phyloP scores from a whole-genome alignment of 2,113 vertebrate genomes.

The Pan troglodytes region NHGRI_mPanTro3-v2.1_pri NC_072415.2:57791001-57791500 shows the following conservation, averaged over 20 bases:
- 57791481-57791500: background rate
- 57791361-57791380: background rate
- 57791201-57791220: background rate
- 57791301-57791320: background rate
- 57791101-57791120: background rate
- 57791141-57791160: background rate
- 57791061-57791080: background rate
- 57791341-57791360: fast-evolving
- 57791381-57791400: background rate
- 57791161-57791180: background rate
- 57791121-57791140: background rate
- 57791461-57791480: background rate
- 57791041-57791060: fast-evolving
- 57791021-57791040: background rate
- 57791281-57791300: background rate
- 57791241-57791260: background rate
- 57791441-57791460: background rate
- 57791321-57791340: background rate
- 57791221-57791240: background rate
- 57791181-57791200: background rate
- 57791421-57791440: background rate
- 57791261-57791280: background rate
- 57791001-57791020: background rate
- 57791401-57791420: background rate
- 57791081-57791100: background rate